Evolutionary conservation across 2,888 invertebrate species (phyloP), one percentile per base, ranked within the genome.

Genomic region (Xiphydria camelus): DNA sequence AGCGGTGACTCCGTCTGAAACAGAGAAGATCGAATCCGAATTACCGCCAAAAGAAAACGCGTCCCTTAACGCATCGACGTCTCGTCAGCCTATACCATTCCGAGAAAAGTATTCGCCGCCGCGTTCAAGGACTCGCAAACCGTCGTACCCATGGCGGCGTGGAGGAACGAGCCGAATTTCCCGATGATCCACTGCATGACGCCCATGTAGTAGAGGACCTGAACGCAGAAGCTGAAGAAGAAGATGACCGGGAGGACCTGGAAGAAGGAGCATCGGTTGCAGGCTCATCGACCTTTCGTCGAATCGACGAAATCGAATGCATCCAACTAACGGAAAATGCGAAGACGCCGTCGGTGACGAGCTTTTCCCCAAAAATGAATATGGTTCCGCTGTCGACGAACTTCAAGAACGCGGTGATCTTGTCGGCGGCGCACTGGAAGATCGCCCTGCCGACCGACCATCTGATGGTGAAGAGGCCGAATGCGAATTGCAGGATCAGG

Each of bases 91-190:
- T 35, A 10, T 65, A 93, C 93, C 89, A 89, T 90, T 48, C 97
- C 96, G 12, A 98, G 79, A 66, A 98, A 98, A 19, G 95, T 91
- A 72, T 95, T 96, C 0, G 93, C 95, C 0, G 95, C 90, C 9
- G 93, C 87, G 51, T 88, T 94, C 26, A 97, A 86, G 45, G 95
- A 95, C 77, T 98, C 98, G 43, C 94, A 94, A 1, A 96, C 91
- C 0, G 97, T 94, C 0, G 97, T 97, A 10, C 86, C 89, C 75
- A 94, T 77, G 0, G 86, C 73, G 9, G 77, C 69, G 57, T 88
- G 86, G 41, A 96, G 79, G 9, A 89, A 68, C 78, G 86, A 85
- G 0, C 96, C 96, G 18, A 96, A 74, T 67, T 88, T 89, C 15
- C 84, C 65, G 22, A 95, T 88, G 47, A 94, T 77, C 80, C 85